Evolutionary conservation across 1,140 invertebrate genomes (phyloP).

Genomic region (Carposina sasakii): DNA sequence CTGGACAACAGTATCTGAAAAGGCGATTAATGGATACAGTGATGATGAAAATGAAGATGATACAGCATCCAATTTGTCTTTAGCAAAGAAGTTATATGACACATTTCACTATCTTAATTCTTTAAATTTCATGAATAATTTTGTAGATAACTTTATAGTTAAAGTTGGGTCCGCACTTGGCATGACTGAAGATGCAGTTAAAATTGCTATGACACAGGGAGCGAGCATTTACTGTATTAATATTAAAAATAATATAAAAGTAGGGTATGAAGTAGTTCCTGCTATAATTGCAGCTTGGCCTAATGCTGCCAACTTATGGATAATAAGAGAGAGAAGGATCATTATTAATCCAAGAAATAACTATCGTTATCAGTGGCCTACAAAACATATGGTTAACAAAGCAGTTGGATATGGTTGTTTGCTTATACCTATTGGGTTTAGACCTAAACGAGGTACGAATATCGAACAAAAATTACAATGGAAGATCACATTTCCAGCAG

Average conservation of each 20-base stretch:
- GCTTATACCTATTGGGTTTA: constrained; percentile 78
- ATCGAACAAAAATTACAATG: constrained; percentile 78
- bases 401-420: constrained; percentile 79
- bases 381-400: constrained; percentile 75
- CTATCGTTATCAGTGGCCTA: constrained; percentile 78
- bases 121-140: constrained; percentile 75
- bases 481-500: constrained; percentile 81
- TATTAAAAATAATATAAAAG: constrained; percentile 50
- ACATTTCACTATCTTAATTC: constrained; percentile 75
- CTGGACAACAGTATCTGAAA: constrained; percentile 61
- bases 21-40: constrained; percentile 40
- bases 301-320: constrained; percentile 76
- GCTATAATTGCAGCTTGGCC: constrained; percentile 79
- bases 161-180: constrained; percentile 70
- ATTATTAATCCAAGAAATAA: constrained; percentile 72
- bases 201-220: constrained; percentile 70
- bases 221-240: constrained; percentile 75
- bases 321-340: constrained; percentile 70
- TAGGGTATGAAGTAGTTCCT: constrained; percentile 76
- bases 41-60: constrained; percentile 52
- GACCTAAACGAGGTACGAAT: constrained; percentile 74
- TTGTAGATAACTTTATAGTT: constrained; percentile 74
- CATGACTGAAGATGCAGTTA: constrained; percentile 64
- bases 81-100: constrained; percentile 65
- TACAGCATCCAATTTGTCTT: constrained; percentile 42